Percentiles rank a stretch among this genome's conserved stretches.
Conservation (phyloP, 2,797 vertebrate species). For the Allobates femoralis region DNA sequence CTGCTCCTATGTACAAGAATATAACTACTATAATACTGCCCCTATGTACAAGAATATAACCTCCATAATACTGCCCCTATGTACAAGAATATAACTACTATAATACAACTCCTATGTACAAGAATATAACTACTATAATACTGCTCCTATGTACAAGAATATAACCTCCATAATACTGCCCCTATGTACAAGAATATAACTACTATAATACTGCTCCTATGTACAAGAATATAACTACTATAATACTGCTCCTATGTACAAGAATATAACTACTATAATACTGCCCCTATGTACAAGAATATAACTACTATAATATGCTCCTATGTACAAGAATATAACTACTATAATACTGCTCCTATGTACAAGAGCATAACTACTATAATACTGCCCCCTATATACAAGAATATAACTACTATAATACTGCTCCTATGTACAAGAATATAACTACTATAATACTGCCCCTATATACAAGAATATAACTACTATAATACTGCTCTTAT, state of each 20-base stretch:
- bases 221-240: constrained; percentile 8
- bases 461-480: too few relatives aligned
- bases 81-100: too few relatives aligned
- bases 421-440: too few relatives aligned
- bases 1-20: neutral
- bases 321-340: too few relatives aligned
- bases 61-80: neutral
- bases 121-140: neutral
- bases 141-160: neutral
- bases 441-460: too few relatives aligned
- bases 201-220: neutral
- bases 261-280: constrained; percentile 1
- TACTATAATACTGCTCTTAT: constrained; percentile 2
- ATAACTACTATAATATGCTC: neutral
- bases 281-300: neutral
- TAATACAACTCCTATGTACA: too few relatives aligned
- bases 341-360: too few relatives aligned
- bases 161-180: neutral
- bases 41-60: neutral
- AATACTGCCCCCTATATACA: neutral
- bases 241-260: neutral
- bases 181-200: neutral
- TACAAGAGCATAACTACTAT: neutral
- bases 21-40: too few relatives aligned
- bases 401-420: neutral